Evolutionary conservation across 2,797 vertebrate genomes (phyloP).

Genomic region (Brotogeris chrysoptera): DNA sequence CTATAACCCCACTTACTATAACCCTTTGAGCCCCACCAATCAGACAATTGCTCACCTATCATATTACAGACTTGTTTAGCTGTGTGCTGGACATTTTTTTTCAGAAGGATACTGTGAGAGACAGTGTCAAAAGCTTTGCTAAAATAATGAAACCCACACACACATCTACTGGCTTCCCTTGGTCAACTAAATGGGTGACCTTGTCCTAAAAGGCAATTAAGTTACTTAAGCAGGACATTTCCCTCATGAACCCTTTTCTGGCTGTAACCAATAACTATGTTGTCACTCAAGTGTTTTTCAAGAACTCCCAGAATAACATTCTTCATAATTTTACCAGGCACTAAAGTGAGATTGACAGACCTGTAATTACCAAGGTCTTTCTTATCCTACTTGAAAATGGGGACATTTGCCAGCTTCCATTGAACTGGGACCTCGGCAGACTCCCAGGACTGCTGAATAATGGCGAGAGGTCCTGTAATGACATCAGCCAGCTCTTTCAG

Average conservation of each 20-base stretch:
- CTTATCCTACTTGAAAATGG: not conserved
- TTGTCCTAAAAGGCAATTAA: not conserved
- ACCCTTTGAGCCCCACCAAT: not conserved
- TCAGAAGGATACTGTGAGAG: not conserved
- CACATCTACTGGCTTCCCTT: not conserved
- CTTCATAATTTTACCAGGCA: not conserved
- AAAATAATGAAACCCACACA: fast-evolving
- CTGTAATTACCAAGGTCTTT: not conserved
- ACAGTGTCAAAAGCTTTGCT: not conserved
- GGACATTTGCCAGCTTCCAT: not conserved
- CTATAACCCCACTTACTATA: not conserved
- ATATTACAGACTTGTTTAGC: not conserved
- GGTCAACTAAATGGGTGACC: not conserved
- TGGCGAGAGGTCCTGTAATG: not conserved
- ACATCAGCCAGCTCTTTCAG: not conserved
- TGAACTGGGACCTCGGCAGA: not conserved
- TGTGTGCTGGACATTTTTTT: not conserved
- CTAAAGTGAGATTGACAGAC: not conserved
- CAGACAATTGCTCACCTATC: not conserved
- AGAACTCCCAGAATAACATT: not conserved
- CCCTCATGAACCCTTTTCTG: not conserved
- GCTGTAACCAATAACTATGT: not conserved
- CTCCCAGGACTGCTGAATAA: not conserved
- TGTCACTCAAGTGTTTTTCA: not conserved
- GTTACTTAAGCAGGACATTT: not conserved